Base-by-base conservation (phyloP, 2,888 invertebrate genomes). In the Willowsia nigromaculata region DNA sequence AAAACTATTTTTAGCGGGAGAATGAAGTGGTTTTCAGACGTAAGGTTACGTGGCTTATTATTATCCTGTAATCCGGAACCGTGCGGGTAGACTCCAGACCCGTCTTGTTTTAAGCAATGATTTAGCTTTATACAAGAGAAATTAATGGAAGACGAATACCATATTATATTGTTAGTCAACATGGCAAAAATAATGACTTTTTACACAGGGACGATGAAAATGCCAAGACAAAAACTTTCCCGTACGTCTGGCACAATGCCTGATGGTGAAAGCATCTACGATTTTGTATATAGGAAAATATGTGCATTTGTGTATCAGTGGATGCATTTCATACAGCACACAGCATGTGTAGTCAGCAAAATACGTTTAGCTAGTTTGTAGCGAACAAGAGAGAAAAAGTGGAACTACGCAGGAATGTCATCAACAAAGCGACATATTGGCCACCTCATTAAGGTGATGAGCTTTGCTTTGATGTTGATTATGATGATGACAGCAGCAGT, bases 401-500 rank as follows among this genome's bases (percentile, higher is more conserved):
- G 9, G 15, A 18, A 2, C 37, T 37, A 5, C 13, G 2, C 56
- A 27, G 7, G 27, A 59, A 37, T 37, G 68, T 68, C 68, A 68
- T 68, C 37, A 68, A 68, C 68, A 81, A 87, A 59, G 65, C 88
- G 83, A 74, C 82, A 88, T 88, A 76, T 76, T 83, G 88, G 83
- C 83, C 83, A 83, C 88, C 88, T 88, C 88, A 88, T 88, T 88
- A 88, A 83, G 82, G 76, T 88, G 88, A 88, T 88, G 88, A 88
- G 88, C 88, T 88, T 88, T 83, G 82, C 88, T 88, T 88, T 88
- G 83, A 88, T 83, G 83, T 82, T 88, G 87, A 87, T 87, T 87
- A 87, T 82, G 87, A 87, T 82, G 87, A 82, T 82, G 87, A 87
- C 82, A 82, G 81, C 81, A 87, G 33, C 71, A 86, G 71, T 82